Evolutionary conservation across 2,113 vertebrate species (phyloP), one percentile per base, ranked within the genome.

Genomic region (Saimiri boliviensis): DNA sequence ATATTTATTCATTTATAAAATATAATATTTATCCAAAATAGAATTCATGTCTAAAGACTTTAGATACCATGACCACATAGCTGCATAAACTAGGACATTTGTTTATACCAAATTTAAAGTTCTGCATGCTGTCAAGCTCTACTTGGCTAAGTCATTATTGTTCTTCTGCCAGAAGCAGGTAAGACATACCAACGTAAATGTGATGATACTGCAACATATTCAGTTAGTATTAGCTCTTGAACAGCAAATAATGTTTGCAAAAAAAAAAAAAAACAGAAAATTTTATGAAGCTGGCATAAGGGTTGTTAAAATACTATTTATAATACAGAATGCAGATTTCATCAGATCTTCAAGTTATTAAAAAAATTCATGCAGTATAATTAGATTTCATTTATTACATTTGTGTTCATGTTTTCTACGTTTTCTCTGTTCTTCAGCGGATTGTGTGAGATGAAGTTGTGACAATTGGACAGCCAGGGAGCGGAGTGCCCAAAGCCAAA

Each of bases 1-100:
- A 93, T 20, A 97, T 98, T 98, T 98, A 56, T 95, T 93, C 94
- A 96, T 90, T 96, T 97, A 96, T 89, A 97, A 98, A 98, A 96
- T 12, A 6, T 49, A 98, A 84, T 96, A 97, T 97, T 98, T 98
- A 98, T 97, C 89, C 97, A 98, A 98, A 97, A 86, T 6, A 97
- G 95, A 97, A 54, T 76, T 97, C 97, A 98, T 97, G 90, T 60
- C 63, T 88, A 79, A 95, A 97, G 74, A 94, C 84, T 98, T 94
- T 97, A 74, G 82, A 95, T n/a, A 89, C 45, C 97, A 80, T 97
- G 95, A 98, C 97, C 96, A 93, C 77, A 95, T 16, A 97, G 76
- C 86, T 96, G 83, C 8, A 96, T 95, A 98, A 98, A 96, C 68
- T 85, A 97, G 86, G 9, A 96, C 84, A 98, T 98, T 97, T 97